Conservation (phyloP, 1,140 invertebrate genomes). For the Eulimnadia texana region DNA sequence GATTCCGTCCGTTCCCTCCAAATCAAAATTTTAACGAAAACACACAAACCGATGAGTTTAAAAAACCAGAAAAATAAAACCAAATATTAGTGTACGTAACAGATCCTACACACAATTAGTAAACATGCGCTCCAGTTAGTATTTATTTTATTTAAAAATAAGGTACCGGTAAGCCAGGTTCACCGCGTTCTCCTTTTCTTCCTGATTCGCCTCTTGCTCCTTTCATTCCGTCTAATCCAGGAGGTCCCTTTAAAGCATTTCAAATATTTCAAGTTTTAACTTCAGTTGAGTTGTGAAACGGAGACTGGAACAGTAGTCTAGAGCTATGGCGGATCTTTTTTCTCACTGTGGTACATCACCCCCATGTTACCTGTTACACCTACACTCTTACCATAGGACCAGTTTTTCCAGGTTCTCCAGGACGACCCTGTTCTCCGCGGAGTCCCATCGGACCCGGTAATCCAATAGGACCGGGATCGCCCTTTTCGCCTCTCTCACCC, state of each 20-base stretch:
- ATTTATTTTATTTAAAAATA: constrained; percentile 18
- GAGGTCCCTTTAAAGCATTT: constrained; percentile 44
- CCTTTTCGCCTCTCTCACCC: constrained; percentile 79
- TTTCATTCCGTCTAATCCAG: constrained; percentile 57
- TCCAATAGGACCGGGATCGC: constrained; percentile 85
- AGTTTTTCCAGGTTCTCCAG: constrained; percentile 56
- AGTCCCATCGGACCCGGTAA: constrained; percentile 81
- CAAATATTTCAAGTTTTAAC: too few relatives aligned
- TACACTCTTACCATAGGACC: constrained; percentile 53
- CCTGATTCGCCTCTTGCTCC: constrained; percentile 81
- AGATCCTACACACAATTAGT: neutral
- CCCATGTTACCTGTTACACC: neutral
- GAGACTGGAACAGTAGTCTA: too few relatives aligned
- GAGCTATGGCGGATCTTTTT: neutral
- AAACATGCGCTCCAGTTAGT: constrained; percentile 3
- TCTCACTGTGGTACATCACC: neutral
- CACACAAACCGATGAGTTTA: constrained; percentile 1
- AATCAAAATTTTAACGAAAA: constrained; percentile 10
- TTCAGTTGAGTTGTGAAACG: too few relatives aligned
- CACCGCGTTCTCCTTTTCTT: constrained; percentile 74
- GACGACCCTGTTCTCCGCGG: constrained; percentile 58
- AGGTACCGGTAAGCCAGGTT: constrained; percentile 74
- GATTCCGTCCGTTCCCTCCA: constrained; percentile 76
- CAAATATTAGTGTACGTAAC: neutral
- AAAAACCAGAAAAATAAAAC: constrained; percentile 3